Evolutionary conservation across 2,113 vertebrate species (phyloP), one percentile per base, ranked within the genome.

Genomic region (Paralichthys olivaceus): DNA sequence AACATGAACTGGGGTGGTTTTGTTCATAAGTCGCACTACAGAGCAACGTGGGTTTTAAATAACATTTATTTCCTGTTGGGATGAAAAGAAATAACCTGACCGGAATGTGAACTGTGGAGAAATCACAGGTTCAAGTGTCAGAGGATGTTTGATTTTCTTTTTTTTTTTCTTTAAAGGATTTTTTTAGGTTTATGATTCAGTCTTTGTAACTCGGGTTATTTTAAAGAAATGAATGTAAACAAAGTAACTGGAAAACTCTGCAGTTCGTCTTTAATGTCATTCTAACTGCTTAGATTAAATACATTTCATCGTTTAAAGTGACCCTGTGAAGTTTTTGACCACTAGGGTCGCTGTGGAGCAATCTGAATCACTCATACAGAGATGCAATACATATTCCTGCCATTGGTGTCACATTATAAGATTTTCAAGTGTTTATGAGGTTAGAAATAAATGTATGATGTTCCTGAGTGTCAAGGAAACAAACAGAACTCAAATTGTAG

Each of bases 1-100:
- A 55, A 68, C 58, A 57, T 53, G 40, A 60, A 72, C 49, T 67
- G 62, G 56, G 58, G 53, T 32, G 22, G 32, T 72, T 76, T 64
- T 58, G 67, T 49, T 78, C 47, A 57, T n/a, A 11, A 5, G 34
- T 8, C 28, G 11, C 32, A 32, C 23, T 28, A 13, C 53, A 69
- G 29, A 45, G 28, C 20, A 57, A 54, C 54, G 5, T 40, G 37
- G 37, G 37, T 3, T 40, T 40, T 40, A 40, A 13, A 40, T 47
- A 19, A 47, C 1, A 1, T 19, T 19, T 17, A 47, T 19, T 47
- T 47, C 43, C 43, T 47, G 43, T 47, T 19, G 43, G 15, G 43
- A 47, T 4, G 15, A 17, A 19, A 47, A 47, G 12, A 17, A 47
- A 19, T 19, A 47, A 6, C 43, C 5, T 17, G 43, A 19, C 15